Evolutionary conservation across 2,797 vertebrate genomes (phyloP), one percentile per base, ranked within the genome.

Genomic region (Uromys caudimaculatus): DNA sequence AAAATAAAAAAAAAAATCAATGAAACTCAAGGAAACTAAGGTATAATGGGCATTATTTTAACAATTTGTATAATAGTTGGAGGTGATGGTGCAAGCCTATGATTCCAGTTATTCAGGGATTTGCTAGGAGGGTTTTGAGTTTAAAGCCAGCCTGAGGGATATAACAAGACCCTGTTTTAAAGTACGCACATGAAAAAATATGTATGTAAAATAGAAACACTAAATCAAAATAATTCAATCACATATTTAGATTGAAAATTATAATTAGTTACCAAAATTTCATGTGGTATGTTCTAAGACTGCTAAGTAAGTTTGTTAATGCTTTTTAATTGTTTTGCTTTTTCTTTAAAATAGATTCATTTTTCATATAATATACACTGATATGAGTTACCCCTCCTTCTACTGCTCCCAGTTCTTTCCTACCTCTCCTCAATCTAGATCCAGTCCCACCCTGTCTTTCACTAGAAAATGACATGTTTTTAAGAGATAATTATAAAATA

Each of bases 221-320:
- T 38, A 83, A 60, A 60, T 38, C 41, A 60, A 60, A 60, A 19
- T 60, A 64, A 35, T 19, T 29, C 12, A n/a, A n/a, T 85, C 29
- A 19, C 17, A 23, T 50, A 23, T 19, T 50, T 32, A 35, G 3
- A 64, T 35, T 12, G 6, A 1, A 0, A 13, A 2, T 56, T 62
- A 50, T 84, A 83, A 69, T 52, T 50, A 86, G n/a, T 94, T 79
- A 54, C 32, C 23, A 17, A 54, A 60, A 77, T 83, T 82, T 64
- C 75, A 87, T 50, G 24, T 38, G 9, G 6, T 47, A 41, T 2
- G 0, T 87, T 93, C 16, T 64, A 79, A 60, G 41, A 13, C 78
- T 13, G 75, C 17, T 92, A 92, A 82, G 82, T 95, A 69, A 82
- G 52, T 78, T 71, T 38, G 60, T 8, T 87, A 88, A 94, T 9